Conservation (phyloP, 2,888 invertebrate genomes). For the Galerucella nymphaeae region DNA sequence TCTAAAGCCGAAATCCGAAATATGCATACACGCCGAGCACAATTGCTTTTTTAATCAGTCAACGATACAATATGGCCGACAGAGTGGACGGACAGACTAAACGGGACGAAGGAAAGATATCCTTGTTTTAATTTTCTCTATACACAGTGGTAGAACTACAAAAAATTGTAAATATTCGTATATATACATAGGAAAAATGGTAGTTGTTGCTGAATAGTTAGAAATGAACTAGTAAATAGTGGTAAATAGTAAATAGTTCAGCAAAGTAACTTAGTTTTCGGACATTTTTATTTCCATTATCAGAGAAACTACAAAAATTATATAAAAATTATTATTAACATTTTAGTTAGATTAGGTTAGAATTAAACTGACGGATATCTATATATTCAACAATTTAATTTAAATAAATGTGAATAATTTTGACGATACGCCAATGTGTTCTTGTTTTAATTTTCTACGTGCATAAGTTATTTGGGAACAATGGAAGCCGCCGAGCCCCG, state of each 20-base stretch:
- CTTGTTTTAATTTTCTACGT: conserved; percentile 35
- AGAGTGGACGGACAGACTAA: conserved; percentile 1
- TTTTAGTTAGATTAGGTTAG: too few relatives aligned
- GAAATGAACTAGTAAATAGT: too few relatives aligned
- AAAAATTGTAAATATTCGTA: not conserved
- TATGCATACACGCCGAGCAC: conserved; percentile 38
- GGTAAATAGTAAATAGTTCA: too few relatives aligned
- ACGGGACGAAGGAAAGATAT: conserved; percentile 4
- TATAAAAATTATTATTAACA: too few relatives aligned
- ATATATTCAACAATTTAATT: too few relatives aligned
- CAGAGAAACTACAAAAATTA: too few relatives aligned
- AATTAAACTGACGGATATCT: too few relatives aligned
- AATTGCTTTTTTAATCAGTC: conserved; percentile 43
- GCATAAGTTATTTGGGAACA: conserved; percentile 35
- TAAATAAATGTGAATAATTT: not conserved
- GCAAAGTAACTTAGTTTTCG: too few relatives aligned
- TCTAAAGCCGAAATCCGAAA: conserved; percentile 39
- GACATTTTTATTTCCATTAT: too few relatives aligned
- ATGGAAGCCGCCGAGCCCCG: conserved; percentile 9
- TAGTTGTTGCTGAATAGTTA: too few relatives aligned
- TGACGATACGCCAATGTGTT: conserved; percentile 10
- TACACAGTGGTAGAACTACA: not conserved
- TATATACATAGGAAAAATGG: too few relatives aligned
- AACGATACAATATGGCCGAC: conserved; percentile 36
- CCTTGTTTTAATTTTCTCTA: conserved; percentile 11